These are phyloP conservation scores for Taenioides sp. DNA, from an alignment of 2,797 vertebrate species.

Conservation along the genomic window DNA sequence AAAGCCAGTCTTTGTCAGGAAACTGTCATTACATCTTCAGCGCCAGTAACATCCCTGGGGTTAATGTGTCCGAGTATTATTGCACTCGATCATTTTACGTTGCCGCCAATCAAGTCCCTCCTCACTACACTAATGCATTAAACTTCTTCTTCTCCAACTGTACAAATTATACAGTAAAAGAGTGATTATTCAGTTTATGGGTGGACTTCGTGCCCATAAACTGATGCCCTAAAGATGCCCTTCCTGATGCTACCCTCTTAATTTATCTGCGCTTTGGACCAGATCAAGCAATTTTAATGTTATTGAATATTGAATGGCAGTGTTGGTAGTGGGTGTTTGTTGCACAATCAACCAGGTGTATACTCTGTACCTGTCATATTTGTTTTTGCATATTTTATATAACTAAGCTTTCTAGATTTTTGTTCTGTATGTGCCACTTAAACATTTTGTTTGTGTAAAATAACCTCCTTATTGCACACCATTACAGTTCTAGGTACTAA, in stretches of 20 bases:
- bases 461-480: too few species aligned
- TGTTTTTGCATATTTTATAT: too few species aligned
- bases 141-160: constrained; percentile 20
- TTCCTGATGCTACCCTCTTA: not conserved
- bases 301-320: too few species aligned
- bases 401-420: too few species aligned
- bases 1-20: not conserved
- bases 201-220: not conserved
- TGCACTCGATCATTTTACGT: constrained; percentile 20
- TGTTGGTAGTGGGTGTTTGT: too few species aligned
- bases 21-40: constrained; percentile 2
- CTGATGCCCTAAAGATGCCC: too few species aligned
- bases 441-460: too few species aligned
- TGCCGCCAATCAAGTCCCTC: constrained; percentile 43
- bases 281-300: too few species aligned
- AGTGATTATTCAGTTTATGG: not conserved
- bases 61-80: constrained; percentile 29
- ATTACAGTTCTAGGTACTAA: too few species aligned
- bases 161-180: not conserved
- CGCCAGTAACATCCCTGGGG: not conserved
- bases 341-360: too few species aligned
- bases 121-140: constrained; percentile 24
- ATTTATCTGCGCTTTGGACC: not conserved
- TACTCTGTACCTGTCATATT: too few species aligned
- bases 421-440: too few species aligned